A percentile compares a stretch with the other conserved stretches of the same genome.
phyloP scores from a whole-genome alignment of 2,797 vertebrate genomes.

The Sebastes flavidus region DNA sequence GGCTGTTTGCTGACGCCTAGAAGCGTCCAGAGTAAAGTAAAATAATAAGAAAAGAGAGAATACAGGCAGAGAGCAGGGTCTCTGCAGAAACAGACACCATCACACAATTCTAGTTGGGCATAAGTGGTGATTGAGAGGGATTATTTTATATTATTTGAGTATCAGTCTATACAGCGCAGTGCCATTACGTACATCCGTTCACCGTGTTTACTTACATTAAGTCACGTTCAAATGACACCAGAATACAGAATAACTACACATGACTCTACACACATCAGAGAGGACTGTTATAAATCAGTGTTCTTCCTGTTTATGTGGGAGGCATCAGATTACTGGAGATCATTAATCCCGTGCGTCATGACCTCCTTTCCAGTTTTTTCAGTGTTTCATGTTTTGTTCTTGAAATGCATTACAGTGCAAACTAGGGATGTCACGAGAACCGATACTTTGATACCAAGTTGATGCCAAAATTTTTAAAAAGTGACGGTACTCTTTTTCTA shows the following conservation, averaged over 20 bases:
- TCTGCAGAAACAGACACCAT: too few species aligned
- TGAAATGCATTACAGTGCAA: neutral
- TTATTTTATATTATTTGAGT: too few species aligned
- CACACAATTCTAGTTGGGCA: too few species aligned
- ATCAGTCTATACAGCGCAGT: neutral
- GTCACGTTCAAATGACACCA: neutral
- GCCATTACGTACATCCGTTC: neutral
- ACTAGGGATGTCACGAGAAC: too few species aligned
- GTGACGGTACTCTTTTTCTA: too few species aligned
- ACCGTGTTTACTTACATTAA: neutral
- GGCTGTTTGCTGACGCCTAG: too few species aligned
- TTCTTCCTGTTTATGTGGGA: neutral
- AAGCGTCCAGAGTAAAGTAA: too few species aligned
- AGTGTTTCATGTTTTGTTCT: neutral
- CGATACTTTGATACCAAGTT: too few species aligned
- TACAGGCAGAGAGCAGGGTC: too few species aligned
- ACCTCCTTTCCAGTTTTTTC: neutral
- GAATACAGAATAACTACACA: neutral
- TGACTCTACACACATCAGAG: neutral
- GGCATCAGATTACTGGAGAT: neutral
- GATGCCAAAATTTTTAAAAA: rapidly evolving
- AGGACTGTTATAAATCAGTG: neutral
- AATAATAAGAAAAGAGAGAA: too few species aligned
- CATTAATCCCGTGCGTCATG: neutral
- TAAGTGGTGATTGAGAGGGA: too few species aligned